Conservation (phyloP, 2,888 invertebrate genomes). For the Bimastos eiseni region DNA sequence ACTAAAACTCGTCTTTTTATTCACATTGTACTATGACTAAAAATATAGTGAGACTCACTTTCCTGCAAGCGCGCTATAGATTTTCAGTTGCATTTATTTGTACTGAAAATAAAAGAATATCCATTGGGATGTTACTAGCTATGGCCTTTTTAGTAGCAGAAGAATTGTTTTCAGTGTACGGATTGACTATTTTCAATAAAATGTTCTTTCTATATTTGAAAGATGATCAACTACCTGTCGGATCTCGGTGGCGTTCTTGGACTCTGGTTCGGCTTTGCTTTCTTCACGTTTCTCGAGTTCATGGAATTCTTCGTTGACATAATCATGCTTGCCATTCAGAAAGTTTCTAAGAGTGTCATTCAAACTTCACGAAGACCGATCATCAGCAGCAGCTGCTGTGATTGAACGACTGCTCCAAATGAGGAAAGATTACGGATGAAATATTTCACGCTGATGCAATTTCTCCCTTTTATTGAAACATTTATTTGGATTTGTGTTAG, state of each 20-base stretch:
- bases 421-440: neutral
- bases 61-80: no score
- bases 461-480: neutral
- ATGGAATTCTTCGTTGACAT: neutral
- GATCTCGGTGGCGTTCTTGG: conserved; percentile 18
- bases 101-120: no score
- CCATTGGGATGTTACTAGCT: neutral
- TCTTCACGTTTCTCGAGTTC: neutral
- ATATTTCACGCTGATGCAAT: neutral
- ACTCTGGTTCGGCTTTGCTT: conserved; percentile 9
- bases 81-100: no score
- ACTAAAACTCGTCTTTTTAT: no score
- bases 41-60: no score
- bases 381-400: neutral
- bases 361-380: no score
- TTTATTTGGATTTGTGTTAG: neutral
- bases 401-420: neutral
- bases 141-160: neutral
- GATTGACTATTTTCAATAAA: neutral
- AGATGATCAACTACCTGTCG: conserved; percentile 14
- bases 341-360: neutral
- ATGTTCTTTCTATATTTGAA: neutral
- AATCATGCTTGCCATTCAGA: neutral
- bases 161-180: neutral
- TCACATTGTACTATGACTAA: no score